Evolutionary conservation across 2,888 invertebrate species (phyloP), one percentile per base, ranked within the genome.

Genomic region (Ferdinandea cuprea): DNA sequence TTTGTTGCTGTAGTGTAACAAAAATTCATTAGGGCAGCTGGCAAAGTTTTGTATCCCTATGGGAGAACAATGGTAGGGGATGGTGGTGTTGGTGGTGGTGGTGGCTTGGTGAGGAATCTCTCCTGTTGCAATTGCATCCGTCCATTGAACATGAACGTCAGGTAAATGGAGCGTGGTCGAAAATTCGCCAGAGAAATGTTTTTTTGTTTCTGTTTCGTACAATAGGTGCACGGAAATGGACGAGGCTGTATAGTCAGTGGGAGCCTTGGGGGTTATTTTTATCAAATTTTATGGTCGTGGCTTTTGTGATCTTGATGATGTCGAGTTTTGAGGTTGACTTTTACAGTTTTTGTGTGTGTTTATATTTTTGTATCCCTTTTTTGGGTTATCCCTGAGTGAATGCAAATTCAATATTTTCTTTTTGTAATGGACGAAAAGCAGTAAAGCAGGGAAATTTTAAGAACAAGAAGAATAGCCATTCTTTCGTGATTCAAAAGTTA

Each of bases 261-360:
- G 30, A 40, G 25, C 58, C 61, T 28, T 58, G 48, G 76, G 65
- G 65, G 50, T 71, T 76, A 59, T 65, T 81, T 81, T 81, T 81
- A 71, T 77, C 77, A 81, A 81, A 81, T 81, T 66, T 71, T 71
- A 81, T 71, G 77, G 81, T 66, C 59, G 59, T 76, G 76, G 77
- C 59, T 77, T 66, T 65, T 71, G 77, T 71, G 65, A 81, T 81
- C 71, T 77, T 77, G 71, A 81, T 81, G 76, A 81, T 65, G 69
- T 59, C 25, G 50, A 59, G 58, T 15, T 81, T 44, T 69, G 56
- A 19, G 50, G 61, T 76, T 80, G 80, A 69, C 69, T 76, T 61
- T 78, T 69, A 3, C 19, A 37, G 54, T 72, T n/a, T n/a, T n/a
- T 72, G 50, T 42, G 65, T 35, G 58, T 72, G 17, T 52, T 11